Conservation (phyloP, 2,797 vertebrate species). For the Acridotheres tristis region DNA sequence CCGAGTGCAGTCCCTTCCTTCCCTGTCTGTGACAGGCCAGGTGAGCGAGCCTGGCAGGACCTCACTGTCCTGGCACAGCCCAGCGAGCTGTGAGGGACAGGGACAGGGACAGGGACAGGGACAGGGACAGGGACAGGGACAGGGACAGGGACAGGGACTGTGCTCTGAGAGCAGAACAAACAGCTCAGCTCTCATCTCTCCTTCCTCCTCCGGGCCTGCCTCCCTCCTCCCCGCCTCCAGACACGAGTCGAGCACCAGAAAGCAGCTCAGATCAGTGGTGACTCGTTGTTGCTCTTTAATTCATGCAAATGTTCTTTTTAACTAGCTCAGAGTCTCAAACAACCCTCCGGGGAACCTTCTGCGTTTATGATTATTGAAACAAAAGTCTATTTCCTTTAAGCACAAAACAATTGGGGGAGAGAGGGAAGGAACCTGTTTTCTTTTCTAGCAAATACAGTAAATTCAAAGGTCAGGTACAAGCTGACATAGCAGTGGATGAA, state of each 20-base stretch:
- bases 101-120: too few species aligned
- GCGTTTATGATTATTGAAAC: conserved; percentile 63
- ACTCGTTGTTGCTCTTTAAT: conserved; percentile 60
- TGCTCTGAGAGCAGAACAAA: neutral
- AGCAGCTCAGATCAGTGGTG: conserved; percentile 18
- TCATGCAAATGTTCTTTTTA: conserved; percentile 68
- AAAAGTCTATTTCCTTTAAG: conserved; percentile 52
- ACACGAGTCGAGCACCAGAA: neutral
- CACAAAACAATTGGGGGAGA: neutral
- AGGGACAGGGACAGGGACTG: neutral
- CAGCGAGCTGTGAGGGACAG: neutral
- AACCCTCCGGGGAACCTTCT: conserved; percentile 48
- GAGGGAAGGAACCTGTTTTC: neutral
- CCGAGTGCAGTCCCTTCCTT: neutral
- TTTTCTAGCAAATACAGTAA: neutral
- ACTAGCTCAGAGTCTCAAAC: conserved; percentile 51
- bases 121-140: neutral
- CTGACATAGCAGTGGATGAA: neutral
- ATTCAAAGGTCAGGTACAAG: conserved; percentile 9
- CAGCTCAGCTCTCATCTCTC: neutral
- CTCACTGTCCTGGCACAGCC: neutral
- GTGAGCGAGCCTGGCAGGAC: neutral
- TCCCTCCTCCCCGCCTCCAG: neutral
- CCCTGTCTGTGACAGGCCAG: neutral
- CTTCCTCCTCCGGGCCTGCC: neutral